A percentile compares a stretch with the other conserved stretches of the same genome.
Evolutionary conservation across 2,113 vertebrate genomes (phyloP).

Genomic region (Siniperca knerii): DNA sequence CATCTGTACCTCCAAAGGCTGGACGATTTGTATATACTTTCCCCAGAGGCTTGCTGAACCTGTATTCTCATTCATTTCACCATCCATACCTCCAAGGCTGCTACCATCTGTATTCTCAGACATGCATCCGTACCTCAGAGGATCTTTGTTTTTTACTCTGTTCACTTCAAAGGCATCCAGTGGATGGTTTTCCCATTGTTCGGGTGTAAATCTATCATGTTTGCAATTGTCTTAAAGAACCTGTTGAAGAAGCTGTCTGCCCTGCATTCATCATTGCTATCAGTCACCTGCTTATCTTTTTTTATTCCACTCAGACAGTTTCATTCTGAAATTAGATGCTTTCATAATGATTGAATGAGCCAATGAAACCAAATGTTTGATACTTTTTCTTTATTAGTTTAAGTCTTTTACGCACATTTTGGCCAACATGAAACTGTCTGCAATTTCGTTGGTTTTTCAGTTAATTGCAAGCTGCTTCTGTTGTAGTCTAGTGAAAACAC

Average conservation of each 20-base stretch:
- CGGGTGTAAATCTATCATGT: conserved; percentile 44
- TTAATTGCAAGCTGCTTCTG: background rate
- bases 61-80: conserved; percentile 13
- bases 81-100: conserved; percentile 10
- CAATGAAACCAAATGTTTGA: background rate
- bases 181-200: conserved; percentile 27
- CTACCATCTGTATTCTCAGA: conserved; percentile 24
- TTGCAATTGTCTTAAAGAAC: conserved; percentile 49
- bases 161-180: conserved; percentile 32
- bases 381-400: background rate
- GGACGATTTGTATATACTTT: conserved; percentile 35
- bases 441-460: too few species aligned
- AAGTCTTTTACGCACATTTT: background rate
- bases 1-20: conserved; percentile 17
- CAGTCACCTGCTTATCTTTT: background rate
- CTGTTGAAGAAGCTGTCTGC: conserved; percentile 21
- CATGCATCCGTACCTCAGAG: background rate
- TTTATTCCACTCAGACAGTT: background rate
- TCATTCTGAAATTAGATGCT: background rate
- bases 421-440: background rate
- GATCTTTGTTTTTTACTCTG: conserved; percentile 1
- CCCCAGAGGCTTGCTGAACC: background rate
- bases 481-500: background rate
- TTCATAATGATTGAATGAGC: background rate
- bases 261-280: background rate